Base-by-base conservation (phyloP, 2,797 vertebrate species). In the Huso huso region DNA sequence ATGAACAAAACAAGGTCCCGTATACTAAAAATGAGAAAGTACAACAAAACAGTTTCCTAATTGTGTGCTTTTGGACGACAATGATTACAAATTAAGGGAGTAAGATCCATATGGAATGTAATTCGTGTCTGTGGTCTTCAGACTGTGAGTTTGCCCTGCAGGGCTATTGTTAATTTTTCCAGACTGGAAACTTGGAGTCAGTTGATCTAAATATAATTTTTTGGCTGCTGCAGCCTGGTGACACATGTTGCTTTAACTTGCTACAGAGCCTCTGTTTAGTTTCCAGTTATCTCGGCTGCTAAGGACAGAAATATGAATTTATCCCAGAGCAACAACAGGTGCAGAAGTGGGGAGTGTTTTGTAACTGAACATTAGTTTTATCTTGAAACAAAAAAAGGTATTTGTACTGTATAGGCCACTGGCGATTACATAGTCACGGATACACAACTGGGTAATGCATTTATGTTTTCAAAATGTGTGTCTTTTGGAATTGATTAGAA, bases 171-270 rank as follows among this genome's bases (percentile, higher is more conserved):
- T 84, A 75, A 76, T 69, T 81, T 82, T 87, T 82, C 77, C 75
- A 82, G 69, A 49, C 74, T 80, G 73, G 79, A 84, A 82, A 77
- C 48, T 72, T 77, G 74, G 77, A 72, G 72, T 69, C 74, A 81
- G 71, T 74, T 73, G 73, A 51, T 77, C 89, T 91, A 92, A 89
- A 91, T 89, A 88, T 92, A 92, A 75, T 62, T 60, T 3, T 67
- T 66, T 13, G 59, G 66, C 69, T 77, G 71, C 71, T 72, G 68
- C 63, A 73, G 67, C 74, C 71, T 78, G 77, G 69, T 84, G 81
- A 83, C 80, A 84, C 75, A 72, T 71, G 70, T 37, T 37, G 67
- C 37, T 76, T 73, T 73, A 78, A 74, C 72, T 77, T 79, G 66
- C 68, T 67, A 63, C 76, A 76, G 72, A 72, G 72, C 65, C 78